Percentiles rank a stretch among this genome's conserved stretches.
These are phyloP conservation scores for Periophthalmus modestus DNA, from an alignment of 2,113 vertebrate genomes.

Conservation along the genomic window DNA sequence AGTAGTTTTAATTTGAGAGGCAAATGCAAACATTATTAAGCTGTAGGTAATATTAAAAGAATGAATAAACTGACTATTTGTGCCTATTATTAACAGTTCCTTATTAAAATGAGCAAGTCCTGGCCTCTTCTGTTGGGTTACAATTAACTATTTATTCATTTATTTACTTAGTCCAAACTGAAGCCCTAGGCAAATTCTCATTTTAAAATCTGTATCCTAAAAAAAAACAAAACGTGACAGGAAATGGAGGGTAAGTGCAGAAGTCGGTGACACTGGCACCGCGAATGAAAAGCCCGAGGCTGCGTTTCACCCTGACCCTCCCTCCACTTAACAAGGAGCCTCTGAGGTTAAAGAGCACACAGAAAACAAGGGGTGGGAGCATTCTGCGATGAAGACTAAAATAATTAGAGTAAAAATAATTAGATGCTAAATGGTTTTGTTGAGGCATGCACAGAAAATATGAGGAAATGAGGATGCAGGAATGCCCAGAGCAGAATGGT, in stretches of 20 bases:
- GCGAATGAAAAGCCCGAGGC: slow-evolving; percentile 55
- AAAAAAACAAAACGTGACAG: slow-evolving; percentile 5
- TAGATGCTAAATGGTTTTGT: slow-evolving; percentile 57
- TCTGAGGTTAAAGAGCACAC: slow-evolving; percentile 48
- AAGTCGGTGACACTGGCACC: slow-evolving; percentile 33
- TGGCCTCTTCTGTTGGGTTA: background rate
- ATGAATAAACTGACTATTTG: slow-evolving; percentile 17
- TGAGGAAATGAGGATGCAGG: slow-evolving; percentile 36
- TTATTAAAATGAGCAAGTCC: background rate
- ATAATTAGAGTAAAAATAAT: slow-evolving; percentile 77
- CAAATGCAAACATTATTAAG: slow-evolving; percentile 39
- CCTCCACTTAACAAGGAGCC: slow-evolving; percentile 49
- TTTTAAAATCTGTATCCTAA: slow-evolving; percentile 10
- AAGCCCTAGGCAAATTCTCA: slow-evolving; percentile 9
- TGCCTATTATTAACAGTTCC: background rate
- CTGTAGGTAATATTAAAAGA: slow-evolving; percentile 8
- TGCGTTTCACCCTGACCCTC: slow-evolving; percentile 54
- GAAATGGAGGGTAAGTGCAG: slow-evolving; percentile 31
- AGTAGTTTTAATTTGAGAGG: background rate
- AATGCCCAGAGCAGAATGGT: slow-evolving; percentile 30
- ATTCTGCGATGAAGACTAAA: slow-evolving; percentile 35
- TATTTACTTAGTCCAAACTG: background rate
- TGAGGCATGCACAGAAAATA: slow-evolving; percentile 47
- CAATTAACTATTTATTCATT: background rate
- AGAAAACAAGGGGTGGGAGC: slow-evolving; percentile 16